Evolutionary conservation across 2,888 invertebrate species (phyloP).

Genomic region (Epinotia bilunana): DNA sequence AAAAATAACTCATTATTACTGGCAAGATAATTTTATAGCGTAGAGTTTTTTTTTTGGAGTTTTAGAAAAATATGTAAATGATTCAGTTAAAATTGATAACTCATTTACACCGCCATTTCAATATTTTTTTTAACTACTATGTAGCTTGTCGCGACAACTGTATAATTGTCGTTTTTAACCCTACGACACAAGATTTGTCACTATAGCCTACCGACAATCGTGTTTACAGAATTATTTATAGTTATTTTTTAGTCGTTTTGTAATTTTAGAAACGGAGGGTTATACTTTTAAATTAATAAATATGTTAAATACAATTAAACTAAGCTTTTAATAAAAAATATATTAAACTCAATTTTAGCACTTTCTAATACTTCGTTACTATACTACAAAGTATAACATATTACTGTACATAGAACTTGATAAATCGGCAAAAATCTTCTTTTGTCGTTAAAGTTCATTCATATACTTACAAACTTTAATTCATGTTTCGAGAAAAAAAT

Average conservation of each 20-base stretch:
- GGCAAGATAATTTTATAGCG: background rate
- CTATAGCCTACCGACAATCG: too few species aligned
- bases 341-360: slow-evolving; percentile 18
- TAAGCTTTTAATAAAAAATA: slow-evolving; percentile 18
- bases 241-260: background rate
- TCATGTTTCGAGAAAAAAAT: too few species aligned
- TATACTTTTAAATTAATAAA: background rate
- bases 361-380: slow-evolving; percentile 35
- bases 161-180: too few species aligned
- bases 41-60: too few species aligned
- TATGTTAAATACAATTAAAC: background rate
- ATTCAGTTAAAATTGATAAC: too few species aligned
- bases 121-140: too few species aligned
- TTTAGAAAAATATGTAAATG: too few species aligned
- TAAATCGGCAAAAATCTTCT: background rate
- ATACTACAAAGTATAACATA: slow-evolving; percentile 35
- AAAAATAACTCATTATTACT: background rate
- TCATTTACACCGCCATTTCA: too few species aligned
- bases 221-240: too few species aligned
- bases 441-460: background rate
- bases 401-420: background rate
- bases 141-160: too few species aligned
- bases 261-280: background rate
- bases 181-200: too few species aligned
- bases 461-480: too few species aligned